Base-by-base conservation (phyloP, 1,140 invertebrate species). In the Radopholus similis region DNA sequence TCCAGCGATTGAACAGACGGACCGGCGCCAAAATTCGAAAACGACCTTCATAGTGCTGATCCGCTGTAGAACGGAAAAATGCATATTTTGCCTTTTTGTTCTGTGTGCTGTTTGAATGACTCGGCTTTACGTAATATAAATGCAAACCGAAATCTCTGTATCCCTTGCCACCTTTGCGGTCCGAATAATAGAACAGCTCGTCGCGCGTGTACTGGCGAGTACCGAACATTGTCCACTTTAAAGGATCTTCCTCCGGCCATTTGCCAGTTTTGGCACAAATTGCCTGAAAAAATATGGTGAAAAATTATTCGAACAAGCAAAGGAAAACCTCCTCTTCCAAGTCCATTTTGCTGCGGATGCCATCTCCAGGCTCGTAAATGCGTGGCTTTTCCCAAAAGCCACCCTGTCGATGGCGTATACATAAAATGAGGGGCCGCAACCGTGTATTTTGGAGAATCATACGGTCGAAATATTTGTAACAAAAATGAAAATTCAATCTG, bases 111-210 rank as follows among this genome's bases (percentile, higher is more conserved):
- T n/a, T n/a, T n/a, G n/a, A n/a, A n/a, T n/a, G n/a, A n/a, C n/a
- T n/a, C n/a, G n/a, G n/a, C n/a, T n/a, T n/a, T n/a, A n/a, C n/a
- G n/a, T n/a, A n/a, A n/a, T n/a, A n/a, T n/a, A 26, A 21, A 26
- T 21, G 13, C 21, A 62, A 62, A 62, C 59, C 40, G 35, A 54
- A 77, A 37, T 77, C 63, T 6, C 72, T 69, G 57, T 77, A 77
- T 32, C 75, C 75, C 35, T 44, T 71, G n/a, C 75, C 75, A 13
- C 60, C 23, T 13, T 28, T 51, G 42, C 75, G 70, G 23, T 76
- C 67, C 15, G 71, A 64, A 42, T 76, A 76, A 58, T 67, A 60
- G n/a, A 75, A 70, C 11, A 71, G 49, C 11, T 54, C 35, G 40
- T 64, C 49, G 6, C 54, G 64, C 21, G 73, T 47, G 23, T 71